Conservation (phyloP, 1,140 invertebrate genomes). For the Achatina immaculata region DNA sequence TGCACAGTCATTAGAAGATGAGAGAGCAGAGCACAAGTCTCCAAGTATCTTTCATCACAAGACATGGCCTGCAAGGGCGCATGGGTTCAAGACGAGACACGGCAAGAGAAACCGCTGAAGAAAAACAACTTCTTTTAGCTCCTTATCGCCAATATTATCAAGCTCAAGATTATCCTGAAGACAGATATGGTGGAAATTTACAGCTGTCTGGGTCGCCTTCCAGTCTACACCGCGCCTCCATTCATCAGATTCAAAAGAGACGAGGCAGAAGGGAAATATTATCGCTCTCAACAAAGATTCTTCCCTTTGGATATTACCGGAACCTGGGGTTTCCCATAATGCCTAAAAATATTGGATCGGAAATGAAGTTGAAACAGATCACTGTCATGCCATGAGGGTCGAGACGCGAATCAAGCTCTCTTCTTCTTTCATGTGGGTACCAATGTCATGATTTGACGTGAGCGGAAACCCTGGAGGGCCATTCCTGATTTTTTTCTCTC, state of each 20-base stretch:
- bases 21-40: too few relatives aligned
- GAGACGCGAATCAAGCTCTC: not conserved
- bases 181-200: not conserved
- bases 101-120: too few relatives aligned
- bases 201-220: not conserved
- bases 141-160: too few relatives aligned
- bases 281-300: not conserved
- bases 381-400: not conserved
- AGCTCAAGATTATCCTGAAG: not conserved
- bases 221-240: not conserved
- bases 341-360: not conserved
- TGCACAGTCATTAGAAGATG: too few relatives aligned
- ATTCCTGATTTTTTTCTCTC: not conserved
- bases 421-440: not conserved
- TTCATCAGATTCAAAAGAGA: not conserved
- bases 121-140: too few relatives aligned
- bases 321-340: conserved; percentile 4
- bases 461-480: not conserved
- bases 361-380: conserved; percentile 9
- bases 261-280: not conserved
- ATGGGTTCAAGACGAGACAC: too few relatives aligned
- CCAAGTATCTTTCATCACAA: too few relatives aligned
- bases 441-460: not conserved
- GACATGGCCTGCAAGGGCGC: too few relatives aligned
- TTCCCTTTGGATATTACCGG: not conserved